These are phyloP conservation scores for Morpho helenor DNA, from an alignment of 2,888 invertebrate species.

Conservation along the genomic window DNA sequence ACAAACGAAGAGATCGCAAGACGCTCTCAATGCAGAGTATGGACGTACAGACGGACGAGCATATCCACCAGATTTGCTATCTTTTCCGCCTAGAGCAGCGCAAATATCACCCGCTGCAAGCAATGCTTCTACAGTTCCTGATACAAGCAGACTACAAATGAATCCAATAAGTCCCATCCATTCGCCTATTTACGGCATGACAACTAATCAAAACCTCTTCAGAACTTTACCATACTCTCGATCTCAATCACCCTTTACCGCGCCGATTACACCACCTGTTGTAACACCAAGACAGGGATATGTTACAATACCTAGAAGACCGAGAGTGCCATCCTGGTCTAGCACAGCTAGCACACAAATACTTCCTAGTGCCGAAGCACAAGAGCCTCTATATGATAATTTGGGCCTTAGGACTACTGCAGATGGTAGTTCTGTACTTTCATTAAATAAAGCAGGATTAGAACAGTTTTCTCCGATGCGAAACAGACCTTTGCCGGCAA, in stretches of 20 bases:
- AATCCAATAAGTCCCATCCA: constrained; percentile 83
- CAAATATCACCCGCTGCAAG: constrained; percentile 90
- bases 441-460: constrained; percentile 85
- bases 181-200: constrained; percentile 81
- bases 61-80: constrained; percentile 89
- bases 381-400: constrained; percentile 92
- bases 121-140: constrained; percentile 89
- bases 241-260: constrained; percentile 88
- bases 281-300: constrained; percentile 88
- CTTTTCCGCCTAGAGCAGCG: constrained; percentile 85
- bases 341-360: constrained; percentile 80
- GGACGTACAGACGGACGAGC: constrained; percentile 80
- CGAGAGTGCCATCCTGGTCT: constrained; percentile 91
- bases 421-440: constrained; percentile 89
- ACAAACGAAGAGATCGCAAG: constrained; percentile 75
- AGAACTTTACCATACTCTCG: constrained; percentile 89
- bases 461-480: constrained; percentile 80
- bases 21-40: constrained; percentile 74
- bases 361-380: constrained; percentile 71
- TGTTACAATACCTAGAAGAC: constrained; percentile 91
- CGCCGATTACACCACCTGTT: constrained; percentile 80
- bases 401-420: constrained; percentile 91
- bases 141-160: constrained; percentile 82
- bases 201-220: constrained; percentile 82
- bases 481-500: constrained; percentile 82